A percentile compares a stretch with the other conserved stretches of the same genome.
These are phyloP conservation scores for Hirudo medicinalis DNA, from an alignment of 1,140 invertebrate species.

Conservation along the genomic window DNA sequence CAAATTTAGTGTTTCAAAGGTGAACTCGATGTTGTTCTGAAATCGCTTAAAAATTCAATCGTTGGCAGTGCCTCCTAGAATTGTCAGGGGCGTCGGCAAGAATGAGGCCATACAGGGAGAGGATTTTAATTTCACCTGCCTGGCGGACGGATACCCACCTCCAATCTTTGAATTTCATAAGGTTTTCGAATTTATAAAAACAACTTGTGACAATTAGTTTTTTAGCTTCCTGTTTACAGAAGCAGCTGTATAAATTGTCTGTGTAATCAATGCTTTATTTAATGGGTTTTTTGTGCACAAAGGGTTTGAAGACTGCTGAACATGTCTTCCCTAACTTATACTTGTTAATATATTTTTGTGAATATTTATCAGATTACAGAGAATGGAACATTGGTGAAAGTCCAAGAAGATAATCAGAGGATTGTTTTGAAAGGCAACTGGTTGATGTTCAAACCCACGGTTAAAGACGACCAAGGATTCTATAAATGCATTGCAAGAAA, in stretches of 20 bases:
- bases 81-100: not conserved
- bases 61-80: not conserved
- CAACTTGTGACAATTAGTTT: not conserved
- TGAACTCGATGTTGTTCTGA: not conserved
- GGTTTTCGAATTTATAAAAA: not conserved
- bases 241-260: too few relatives aligned
- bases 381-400: too few relatives aligned
- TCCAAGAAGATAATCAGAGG: too few relatives aligned
- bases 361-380: too few relatives aligned
- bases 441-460: not conserved
- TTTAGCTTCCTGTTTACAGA: not conserved
- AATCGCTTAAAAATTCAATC: not conserved
- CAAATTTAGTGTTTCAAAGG: not conserved
- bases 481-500: not conserved
- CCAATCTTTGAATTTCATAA: slow-evolving; percentile 4
- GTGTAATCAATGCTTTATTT: too few relatives aligned
- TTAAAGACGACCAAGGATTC: not conserved
- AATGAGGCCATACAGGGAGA: not conserved
- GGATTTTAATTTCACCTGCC: not conserved
- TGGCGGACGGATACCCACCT: not conserved
- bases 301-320: too few relatives aligned
- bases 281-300: too few relatives aligned
- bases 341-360: too few relatives aligned
- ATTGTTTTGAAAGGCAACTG: not conserved
- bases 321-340: too few relatives aligned